Conservation (phyloP, 2,888 invertebrate genomes). For the Philereme transversata region DNA sequence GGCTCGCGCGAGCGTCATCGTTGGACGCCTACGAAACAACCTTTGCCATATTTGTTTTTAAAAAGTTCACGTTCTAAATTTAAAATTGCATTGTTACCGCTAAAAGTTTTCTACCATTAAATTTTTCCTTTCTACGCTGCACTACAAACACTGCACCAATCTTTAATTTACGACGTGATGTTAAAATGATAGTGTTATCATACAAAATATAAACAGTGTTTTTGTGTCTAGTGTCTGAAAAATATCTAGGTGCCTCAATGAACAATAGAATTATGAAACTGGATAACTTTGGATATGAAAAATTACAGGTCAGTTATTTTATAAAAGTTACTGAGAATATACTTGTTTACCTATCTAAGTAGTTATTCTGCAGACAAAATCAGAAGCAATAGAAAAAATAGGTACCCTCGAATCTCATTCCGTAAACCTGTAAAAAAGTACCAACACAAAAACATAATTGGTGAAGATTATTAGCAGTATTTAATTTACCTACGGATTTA, state of each 20-base stretch:
- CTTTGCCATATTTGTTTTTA: slow-evolving; percentile 46
- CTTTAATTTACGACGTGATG: no score
- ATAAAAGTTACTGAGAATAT: neutral
- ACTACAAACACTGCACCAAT: no score
- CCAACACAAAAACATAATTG: neutral
- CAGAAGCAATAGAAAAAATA: no score
- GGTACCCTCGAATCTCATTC: no score
- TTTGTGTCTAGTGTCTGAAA: slow-evolving; percentile 16
- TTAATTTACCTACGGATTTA: no score
- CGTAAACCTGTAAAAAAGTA: no score
- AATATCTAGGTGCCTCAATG: slow-evolving; percentile 33
- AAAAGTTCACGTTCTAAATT: slow-evolving; percentile 29
- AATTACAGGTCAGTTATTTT: slow-evolving; percentile 64
- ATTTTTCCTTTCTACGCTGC: neutral
- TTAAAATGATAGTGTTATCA: no score
- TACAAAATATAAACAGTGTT: neutral
- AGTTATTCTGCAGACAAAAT: neutral
- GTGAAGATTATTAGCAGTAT: no score
- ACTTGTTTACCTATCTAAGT: no score
- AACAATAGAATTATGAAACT: slow-evolving; percentile 67
- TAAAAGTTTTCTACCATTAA: neutral
- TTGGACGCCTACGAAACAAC: slow-evolving; percentile 63
- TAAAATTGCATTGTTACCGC: slow-evolving; percentile 7
- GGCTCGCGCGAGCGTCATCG: slow-evolving; percentile 67
- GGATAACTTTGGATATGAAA: slow-evolving; percentile 79